Percentiles rank a stretch among this genome's conserved stretches.
These are phyloP conservation scores for Siniperca knerii DNA, from an alignment of 2,113 vertebrate genomes.

Conservation along the genomic window DNA sequence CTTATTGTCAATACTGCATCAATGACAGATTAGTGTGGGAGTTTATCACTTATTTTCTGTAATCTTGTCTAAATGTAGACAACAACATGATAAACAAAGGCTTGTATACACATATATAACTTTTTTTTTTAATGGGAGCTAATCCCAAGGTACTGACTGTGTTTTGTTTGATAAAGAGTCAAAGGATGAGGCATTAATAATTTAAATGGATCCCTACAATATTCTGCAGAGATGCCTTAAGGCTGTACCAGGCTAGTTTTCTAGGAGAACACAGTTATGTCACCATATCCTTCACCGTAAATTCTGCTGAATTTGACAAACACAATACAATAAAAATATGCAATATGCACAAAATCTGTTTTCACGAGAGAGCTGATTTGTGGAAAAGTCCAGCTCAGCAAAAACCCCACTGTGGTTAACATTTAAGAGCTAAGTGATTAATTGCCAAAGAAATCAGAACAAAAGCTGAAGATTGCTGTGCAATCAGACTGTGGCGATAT, in stretches of 20 bases:
- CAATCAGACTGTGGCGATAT: constrained; percentile 51
- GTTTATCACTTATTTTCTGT: constrained; percentile 4
- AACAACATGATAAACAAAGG: constrained; percentile 6
- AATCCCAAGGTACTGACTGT: constrained; percentile 13
- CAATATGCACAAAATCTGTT: not conserved
- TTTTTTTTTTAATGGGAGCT: not conserved
- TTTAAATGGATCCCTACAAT: constrained; percentile 16
- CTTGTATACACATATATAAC: not conserved
- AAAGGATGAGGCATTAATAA: constrained; percentile 28
- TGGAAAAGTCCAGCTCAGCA: not conserved
- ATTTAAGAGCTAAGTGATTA: constrained; percentile 45
- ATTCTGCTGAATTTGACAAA: not conserved
- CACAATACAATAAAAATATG: not conserved
- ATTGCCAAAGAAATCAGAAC: constrained; percentile 49
- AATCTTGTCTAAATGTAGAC: constrained; percentile 12
- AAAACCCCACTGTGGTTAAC: not conserved
- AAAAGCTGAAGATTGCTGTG: constrained; percentile 34
- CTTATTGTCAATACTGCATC: not conserved
- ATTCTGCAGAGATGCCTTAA: constrained; percentile 24
- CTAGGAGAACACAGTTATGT: not conserved
- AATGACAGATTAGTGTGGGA: not conserved
- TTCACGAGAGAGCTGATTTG: not conserved
- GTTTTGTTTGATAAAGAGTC: constrained; percentile 38
- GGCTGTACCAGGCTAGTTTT: constrained; percentile 19
- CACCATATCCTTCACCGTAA: not conserved